These are phyloP conservation scores for Ciconia nigra DNA, from an alignment of 2,797 vertebrate species.

Conservation along the genomic window DNA sequence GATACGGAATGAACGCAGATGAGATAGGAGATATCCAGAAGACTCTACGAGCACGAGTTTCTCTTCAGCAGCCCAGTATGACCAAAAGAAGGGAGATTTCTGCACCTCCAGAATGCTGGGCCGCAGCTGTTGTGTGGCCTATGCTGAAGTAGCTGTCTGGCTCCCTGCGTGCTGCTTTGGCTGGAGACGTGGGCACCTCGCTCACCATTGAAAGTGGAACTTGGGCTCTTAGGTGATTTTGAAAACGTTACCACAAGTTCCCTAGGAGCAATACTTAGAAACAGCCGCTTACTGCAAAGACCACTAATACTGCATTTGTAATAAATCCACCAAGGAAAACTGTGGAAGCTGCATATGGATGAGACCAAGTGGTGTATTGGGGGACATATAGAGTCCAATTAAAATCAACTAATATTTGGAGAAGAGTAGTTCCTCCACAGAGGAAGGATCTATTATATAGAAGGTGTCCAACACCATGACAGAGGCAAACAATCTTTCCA, in stretches of 20 bases:
- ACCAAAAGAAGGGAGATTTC: background rate
- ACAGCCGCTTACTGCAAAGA: background rate
- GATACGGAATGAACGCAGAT: slow-evolving; percentile 30
- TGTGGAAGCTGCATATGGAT: background rate
- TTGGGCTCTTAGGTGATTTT: slow-evolving; percentile 2
- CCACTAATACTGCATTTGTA: background rate
- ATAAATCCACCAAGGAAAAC: background rate
- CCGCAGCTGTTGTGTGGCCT: fast-evolving
- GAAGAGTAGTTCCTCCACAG: background rate
- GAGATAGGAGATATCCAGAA: slow-evolving; percentile 26
- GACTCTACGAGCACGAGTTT: background rate
- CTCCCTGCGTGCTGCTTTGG: fast-evolving
- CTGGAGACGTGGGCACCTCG: background rate
- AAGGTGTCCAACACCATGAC: background rate
- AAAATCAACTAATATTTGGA: slow-evolving; percentile 4
- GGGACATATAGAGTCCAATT: background rate
- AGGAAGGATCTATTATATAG: background rate
- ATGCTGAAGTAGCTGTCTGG: background rate
- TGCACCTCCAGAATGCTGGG: background rate
- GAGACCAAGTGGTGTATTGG: background rate
- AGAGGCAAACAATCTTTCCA: background rate
- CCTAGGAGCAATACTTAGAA: background rate
- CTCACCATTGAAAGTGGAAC: background rate
- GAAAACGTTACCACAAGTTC: background rate
- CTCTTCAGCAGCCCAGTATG: background rate